These are phyloP conservation scores for Oceanodroma tethys DNA, from an alignment of 2,113 vertebrate genomes.

Conservation along the genomic window DNA sequence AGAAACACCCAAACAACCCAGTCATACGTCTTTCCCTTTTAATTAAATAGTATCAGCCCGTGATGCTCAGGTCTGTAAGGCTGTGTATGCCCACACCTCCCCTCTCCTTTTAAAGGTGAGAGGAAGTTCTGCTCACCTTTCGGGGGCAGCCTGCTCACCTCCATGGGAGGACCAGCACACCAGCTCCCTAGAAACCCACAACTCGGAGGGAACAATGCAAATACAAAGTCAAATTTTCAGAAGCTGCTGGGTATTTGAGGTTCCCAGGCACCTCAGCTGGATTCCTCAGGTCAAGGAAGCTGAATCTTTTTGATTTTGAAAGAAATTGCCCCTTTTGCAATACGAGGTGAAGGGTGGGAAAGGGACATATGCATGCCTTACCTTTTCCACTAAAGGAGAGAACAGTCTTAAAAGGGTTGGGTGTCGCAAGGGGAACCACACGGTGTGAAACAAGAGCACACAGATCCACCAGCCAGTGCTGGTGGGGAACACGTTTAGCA, in stretches of 20 bases:
- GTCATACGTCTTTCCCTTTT: not conserved
- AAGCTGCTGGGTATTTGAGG: not conserved
- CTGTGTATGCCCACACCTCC: not conserved
- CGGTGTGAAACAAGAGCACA: rapidly evolving
- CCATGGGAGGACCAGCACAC: not conserved
- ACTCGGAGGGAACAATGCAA: not conserved
- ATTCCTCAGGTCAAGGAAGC: not conserved
- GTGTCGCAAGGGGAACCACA: not conserved
- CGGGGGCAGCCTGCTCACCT: not conserved
- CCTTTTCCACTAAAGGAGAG: not conserved
- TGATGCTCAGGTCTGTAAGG: not conserved
- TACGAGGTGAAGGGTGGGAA: not conserved
- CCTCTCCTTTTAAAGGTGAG: not conserved
- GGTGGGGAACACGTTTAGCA: not conserved
- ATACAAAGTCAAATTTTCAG: not conserved
- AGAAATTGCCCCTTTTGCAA: not conserved
- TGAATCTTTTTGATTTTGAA: not conserved
- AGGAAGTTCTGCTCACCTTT: not conserved
- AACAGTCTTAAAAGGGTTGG: not conserved
- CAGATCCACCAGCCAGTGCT: not conserved
- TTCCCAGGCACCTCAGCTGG: not conserved
- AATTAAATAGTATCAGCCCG: not conserved
- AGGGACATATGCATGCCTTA: rapidly evolving
- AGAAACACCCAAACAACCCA: not conserved
- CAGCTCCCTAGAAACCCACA: not conserved